Percentiles rank a stretch among this genome's conserved stretches.
phyloP scores from a whole-genome alignment of 2,797 vertebrate species.

The Gadopsis marmoratus region DNA sequence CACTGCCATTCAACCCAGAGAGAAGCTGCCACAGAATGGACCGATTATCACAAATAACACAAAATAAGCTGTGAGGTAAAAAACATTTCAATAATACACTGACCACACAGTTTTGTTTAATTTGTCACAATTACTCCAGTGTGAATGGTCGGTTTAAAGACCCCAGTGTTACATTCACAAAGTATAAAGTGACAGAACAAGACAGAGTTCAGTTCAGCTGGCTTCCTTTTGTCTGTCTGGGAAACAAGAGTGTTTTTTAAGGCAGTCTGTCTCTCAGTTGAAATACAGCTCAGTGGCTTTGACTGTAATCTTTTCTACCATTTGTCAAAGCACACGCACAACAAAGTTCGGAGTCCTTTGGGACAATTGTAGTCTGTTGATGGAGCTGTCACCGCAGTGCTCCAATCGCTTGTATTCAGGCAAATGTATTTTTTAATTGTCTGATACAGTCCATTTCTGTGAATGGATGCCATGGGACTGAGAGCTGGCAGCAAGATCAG shows the following conservation, averaged over 20 bases:
- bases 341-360: slow-evolving; percentile 43
- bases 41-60: slow-evolving; percentile 9
- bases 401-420: slow-evolving; percentile 45
- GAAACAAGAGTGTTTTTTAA: slow-evolving; percentile 63
- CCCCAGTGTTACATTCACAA: slow-evolving; percentile 42
- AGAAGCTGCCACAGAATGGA: background rate
- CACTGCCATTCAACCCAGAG: background rate
- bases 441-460: slow-evolving; percentile 59
- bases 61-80: background rate
- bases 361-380: slow-evolving; percentile 61
- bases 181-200: slow-evolving; percentile 54
- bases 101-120: slow-evolving; percentile 13
- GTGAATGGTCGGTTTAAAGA: slow-evolving; percentile 39
- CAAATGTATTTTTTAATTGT: slow-evolving; percentile 60
- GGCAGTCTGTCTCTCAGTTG: slow-evolving; percentile 35
- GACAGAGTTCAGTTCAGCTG: slow-evolving; percentile 50
- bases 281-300: slow-evolving; percentile 56
- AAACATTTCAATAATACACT: slow-evolving; percentile 5
- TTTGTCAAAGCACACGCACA: slow-evolving; percentile 46
- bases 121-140: slow-evolving; percentile 41
- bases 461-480: slow-evolving; percentile 54
- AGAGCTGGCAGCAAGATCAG: slow-evolving; percentile 36
- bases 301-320: slow-evolving; percentile 62
- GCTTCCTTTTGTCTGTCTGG: slow-evolving; percentile 52
- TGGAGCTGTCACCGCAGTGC: slow-evolving; percentile 61